Evolutionary conservation across 2,888 invertebrate genomes (phyloP).

Genomic region (Aleiodes testaceus): DNA sequence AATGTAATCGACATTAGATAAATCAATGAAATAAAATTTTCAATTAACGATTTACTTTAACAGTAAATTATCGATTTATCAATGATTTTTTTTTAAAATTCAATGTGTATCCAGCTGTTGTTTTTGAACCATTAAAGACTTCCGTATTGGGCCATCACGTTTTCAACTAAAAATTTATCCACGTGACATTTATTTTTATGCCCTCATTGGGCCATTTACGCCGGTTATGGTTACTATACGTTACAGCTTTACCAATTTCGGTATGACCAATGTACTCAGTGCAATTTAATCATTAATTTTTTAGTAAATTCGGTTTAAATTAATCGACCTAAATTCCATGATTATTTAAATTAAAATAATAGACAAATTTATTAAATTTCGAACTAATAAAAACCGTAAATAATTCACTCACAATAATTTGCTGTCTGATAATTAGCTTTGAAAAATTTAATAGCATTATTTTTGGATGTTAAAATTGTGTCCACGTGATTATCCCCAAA

Average conservation of each 20-base stretch:
- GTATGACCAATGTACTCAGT: not conserved
- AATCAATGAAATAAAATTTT: too few relatives aligned
- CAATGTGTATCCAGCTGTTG: conserved; percentile 6
- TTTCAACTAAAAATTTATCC: conserved; percentile 7
- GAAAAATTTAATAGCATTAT: conserved; percentile 25
- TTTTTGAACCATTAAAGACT: not conserved
- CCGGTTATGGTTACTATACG: conserved; percentile 11
- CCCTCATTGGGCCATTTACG: conserved; percentile 14
- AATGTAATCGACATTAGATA: too few relatives aligned
- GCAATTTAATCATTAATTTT: conserved; percentile 20
- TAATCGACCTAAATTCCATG: not conserved
- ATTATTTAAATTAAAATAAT: not conserved
- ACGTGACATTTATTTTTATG: conserved; percentile 28
- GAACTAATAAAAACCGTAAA: not conserved
- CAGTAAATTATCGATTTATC: not conserved
- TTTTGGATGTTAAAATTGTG: conserved; percentile 15
- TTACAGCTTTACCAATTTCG: conserved; percentile 11
- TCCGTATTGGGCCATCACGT: conserved; percentile 11
- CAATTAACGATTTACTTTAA: not conserved
- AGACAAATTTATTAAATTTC: too few relatives aligned
- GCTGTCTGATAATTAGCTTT: conserved; percentile 1
- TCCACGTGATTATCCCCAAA: conserved; percentile 20
- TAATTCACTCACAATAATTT: conserved; percentile 15
- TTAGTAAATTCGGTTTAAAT: not conserved
- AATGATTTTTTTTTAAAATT: not conserved